Evolutionary conservation across 2,888 invertebrate species (phyloP), one percentile per base, ranked within the genome.

Genomic region (Oegoconia quadripuncta): DNA sequence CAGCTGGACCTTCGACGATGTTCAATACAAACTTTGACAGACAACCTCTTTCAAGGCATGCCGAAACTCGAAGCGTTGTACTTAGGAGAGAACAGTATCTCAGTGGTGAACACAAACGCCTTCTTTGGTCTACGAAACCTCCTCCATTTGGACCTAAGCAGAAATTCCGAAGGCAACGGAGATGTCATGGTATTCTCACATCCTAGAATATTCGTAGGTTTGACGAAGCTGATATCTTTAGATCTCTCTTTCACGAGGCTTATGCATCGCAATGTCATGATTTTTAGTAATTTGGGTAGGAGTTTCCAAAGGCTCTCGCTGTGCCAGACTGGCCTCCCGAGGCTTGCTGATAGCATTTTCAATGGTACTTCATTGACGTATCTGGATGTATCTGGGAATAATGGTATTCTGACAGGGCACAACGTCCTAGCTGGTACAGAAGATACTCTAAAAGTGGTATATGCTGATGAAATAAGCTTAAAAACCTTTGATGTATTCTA

Each of bases 1-100:
- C 89, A 91, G 43, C 54, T 91, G n/a, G 91, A 91, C 45, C 66
- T 91, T 0, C 75, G 90, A 40, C 66, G 84, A 0, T 91, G 91
- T 45, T 70, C 74, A 14, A 91, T 91, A 15, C 69, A 79, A 41
- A 67, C 64, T 0, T 39, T 91, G 0, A 67, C 71, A 2, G 55
- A 64, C 9, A 53, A 73, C 2, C 59, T 75, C 0, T 91, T 92
- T 45, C 41, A 32, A 8, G 80, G 83, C 32, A 71, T 91, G 65
- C 65, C 68, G 0, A 71, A 66, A 1, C 49, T 92, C 0, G 64
- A 74, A 18, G 74, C 81, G 0, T 61, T 92, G 0, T 90, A 89
- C 41, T 59, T 91, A 2, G 82, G 89, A 1, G 78, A 88, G 36
- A 91, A 91, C 43, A 70, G 72, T 28, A 81, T 92, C 1, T 44